Percentiles rank a stretch among this genome's conserved stretches.
Evolutionary conservation across 2,113 vertebrate genomes (phyloP).

Genomic region (Pluvialis apricaria): DNA sequence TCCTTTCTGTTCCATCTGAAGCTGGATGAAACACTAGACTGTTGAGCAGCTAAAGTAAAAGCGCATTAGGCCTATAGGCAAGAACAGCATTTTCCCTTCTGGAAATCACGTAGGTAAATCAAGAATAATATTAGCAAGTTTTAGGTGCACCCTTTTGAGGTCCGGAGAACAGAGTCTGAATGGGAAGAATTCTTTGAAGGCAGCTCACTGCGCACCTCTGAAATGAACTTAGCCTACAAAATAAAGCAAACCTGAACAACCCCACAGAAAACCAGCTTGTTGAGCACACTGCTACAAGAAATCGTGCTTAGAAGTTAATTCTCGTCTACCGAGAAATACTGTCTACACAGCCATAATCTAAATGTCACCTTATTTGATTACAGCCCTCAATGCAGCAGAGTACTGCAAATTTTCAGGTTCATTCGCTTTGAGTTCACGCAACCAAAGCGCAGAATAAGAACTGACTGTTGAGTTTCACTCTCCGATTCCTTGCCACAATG

Average conservation of each 20-base stretch:
- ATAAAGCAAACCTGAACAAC: not conserved
- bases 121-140: not conserved
- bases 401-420: not conserved
- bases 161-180: not conserved
- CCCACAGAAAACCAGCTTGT: not conserved
- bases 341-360: not conserved
- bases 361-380: not conserved
- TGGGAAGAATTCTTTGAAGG: rapidly evolving
- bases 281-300: not conserved
- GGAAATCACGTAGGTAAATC: not conserved
- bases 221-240: not conserved
- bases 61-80: not conserved
- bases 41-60: rapidly evolving
- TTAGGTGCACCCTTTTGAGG: not conserved
- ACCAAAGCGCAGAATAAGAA: not conserved
- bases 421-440: not conserved
- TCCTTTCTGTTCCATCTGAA: not conserved
- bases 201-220: not conserved
- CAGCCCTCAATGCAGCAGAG: not conserved
- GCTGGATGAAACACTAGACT: not conserved
- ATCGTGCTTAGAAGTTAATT: not conserved
- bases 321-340: not conserved
- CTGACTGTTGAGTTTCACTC: not conserved
- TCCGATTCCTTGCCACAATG: not conserved
- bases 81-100: not conserved